Conservation (phyloP, 1,140 invertebrate genomes). For the Scaptomyza graminum region DNA sequence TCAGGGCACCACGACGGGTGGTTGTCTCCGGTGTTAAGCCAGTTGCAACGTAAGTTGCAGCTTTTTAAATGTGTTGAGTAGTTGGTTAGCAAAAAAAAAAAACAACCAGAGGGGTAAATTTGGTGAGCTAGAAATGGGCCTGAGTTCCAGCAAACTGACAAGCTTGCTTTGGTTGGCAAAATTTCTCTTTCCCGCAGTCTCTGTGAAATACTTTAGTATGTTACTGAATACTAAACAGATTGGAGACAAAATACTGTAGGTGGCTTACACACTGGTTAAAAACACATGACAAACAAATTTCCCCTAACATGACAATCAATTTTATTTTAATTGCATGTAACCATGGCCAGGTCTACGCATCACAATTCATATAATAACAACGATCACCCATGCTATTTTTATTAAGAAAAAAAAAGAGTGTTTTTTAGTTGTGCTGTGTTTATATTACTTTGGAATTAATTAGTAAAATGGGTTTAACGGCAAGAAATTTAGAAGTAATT, state of each 20-base stretch:
- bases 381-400: too few species aligned
- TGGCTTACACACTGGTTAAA: too few species aligned
- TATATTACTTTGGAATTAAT: too few species aligned
- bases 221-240: not conserved
- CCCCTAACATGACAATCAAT: too few species aligned
- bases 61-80: slow-evolving; percentile 75
- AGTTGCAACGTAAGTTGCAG: slow-evolving; percentile 73
- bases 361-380: slow-evolving; percentile 78
- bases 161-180: not conserved
- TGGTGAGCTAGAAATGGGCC: not conserved
- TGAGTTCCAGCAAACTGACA: not conserved
- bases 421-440: too few species aligned
- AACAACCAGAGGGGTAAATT: not conserved
- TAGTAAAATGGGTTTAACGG: too few species aligned
- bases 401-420: too few species aligned
- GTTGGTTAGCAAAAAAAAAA: slow-evolving; percentile 33
- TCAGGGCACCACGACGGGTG: slow-evolving; percentile 22
- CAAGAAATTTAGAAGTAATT: too few species aligned
- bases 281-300: too few species aligned
- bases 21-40: slow-evolving; percentile 44
- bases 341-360: slow-evolving; percentile 23
- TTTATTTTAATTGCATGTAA: slow-evolving; percentile 54
- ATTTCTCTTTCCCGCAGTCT: too few species aligned
- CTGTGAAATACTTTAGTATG: too few species aligned
- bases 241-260: not conserved